phyloP scores from a whole-genome alignment of 2,113 vertebrate genomes.

The Pavo muticus region DNA sequence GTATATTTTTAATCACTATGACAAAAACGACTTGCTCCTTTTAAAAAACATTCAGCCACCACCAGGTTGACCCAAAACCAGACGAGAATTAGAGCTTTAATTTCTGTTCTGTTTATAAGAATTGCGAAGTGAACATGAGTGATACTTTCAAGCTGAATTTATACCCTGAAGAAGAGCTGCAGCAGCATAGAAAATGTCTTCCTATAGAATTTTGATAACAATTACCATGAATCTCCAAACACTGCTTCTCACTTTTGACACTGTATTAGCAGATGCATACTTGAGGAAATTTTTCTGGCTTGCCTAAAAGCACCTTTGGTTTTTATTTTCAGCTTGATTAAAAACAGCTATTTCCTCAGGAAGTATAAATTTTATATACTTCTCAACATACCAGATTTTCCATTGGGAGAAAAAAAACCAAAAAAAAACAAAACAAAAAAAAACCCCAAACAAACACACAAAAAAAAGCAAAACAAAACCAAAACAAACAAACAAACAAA shows the following conservation, averaged over 20 bases:
- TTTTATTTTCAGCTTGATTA: conserved; percentile 8
- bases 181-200: not conserved
- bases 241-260: not conserved
- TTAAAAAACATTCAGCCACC: not conserved
- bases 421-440: too few species aligned
- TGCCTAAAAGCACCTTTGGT: not conserved
- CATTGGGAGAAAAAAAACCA: not conserved
- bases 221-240: not conserved
- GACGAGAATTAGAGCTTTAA: not conserved
- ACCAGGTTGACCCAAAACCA: not conserved
- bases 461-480: too few species aligned
- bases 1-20: not conserved
- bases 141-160: not conserved
- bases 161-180: not conserved
- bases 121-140: not conserved
- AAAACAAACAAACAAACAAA: too few species aligned
- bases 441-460: too few species aligned
- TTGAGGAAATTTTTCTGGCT: not conserved
- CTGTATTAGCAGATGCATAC: not conserved
- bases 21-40: not conserved
- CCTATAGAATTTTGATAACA: not conserved
- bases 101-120: not conserved
- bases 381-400: not conserved
- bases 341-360: not conserved
- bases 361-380: not conserved